These are phyloP conservation scores for Recurvirostra avosetta DNA, from an alignment of 2,113 vertebrate genomes.

Conservation along the genomic window DNA sequence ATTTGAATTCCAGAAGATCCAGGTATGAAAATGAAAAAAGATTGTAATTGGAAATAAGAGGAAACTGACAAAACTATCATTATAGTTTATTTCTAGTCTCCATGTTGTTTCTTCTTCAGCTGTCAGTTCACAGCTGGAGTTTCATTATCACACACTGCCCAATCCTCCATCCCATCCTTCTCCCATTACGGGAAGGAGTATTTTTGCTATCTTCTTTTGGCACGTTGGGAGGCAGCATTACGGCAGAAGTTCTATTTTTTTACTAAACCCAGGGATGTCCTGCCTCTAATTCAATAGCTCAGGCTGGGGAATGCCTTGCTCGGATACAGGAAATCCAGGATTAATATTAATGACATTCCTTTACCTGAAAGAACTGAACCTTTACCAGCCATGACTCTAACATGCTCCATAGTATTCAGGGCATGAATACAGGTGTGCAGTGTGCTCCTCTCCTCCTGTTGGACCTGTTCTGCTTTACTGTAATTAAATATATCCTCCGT, in stretches of 20 bases:
- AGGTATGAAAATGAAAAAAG: background rate
- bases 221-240: accelerated
- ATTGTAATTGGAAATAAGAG: background rate
- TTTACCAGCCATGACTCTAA: background rate
- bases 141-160: background rate
- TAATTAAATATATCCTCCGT: background rate
- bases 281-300: background rate
- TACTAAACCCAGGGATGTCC: background rate
- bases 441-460: accelerated
- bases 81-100: background rate
- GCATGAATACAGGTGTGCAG: background rate
- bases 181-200: background rate
- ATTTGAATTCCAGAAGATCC: background rate
- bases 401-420: background rate
- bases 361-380: background rate
- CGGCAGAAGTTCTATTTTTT: background rate
- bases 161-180: background rate
- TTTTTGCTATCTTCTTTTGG: background rate
- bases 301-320: background rate
- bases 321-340: background rate
- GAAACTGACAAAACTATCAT: background rate
- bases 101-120: background rate
- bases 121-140: background rate
- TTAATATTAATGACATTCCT: background rate
- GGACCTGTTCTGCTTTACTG: background rate